Evolutionary conservation across 23 tunicate genomes (phyloP).

Genomic region (Styela plicata): DNA sequence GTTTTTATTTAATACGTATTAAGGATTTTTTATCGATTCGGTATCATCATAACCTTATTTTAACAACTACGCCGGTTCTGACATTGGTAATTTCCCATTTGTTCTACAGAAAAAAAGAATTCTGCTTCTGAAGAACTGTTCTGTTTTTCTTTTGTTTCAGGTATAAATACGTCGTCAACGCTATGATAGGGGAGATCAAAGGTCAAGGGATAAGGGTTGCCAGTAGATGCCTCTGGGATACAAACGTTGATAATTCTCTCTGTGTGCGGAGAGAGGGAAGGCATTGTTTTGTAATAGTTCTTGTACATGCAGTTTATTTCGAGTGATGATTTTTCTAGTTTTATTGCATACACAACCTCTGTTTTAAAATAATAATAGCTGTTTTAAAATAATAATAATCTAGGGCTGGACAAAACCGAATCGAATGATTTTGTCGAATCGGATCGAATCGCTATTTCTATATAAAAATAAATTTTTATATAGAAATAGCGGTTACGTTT

Average conservation of each 20-base stretch:
- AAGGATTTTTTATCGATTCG: neutral
- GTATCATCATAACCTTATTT: neutral
- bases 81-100: neutral
- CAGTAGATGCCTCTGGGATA: constrained; percentile 72
- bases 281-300: constrained; percentile 55
- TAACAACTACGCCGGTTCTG: no score
- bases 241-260: constrained; percentile 60
- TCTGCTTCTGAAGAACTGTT: neutral
- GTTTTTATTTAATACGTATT: neutral
- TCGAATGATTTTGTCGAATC: no score
- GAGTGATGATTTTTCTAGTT: no score
- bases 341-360: no score
- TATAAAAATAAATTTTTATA: no score
- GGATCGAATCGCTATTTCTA: no score
- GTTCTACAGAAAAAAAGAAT: neutral
- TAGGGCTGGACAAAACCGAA: no score
- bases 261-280: constrained; percentile 53
- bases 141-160: constrained; percentile 19
- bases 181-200: constrained; percentile 53
- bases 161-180: constrained; percentile 83
- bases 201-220: constrained; percentile 78
- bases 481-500: no score
- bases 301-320: constrained; percentile 81
- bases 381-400: no score
- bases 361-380: no score